phyloP scores from a whole-genome alignment of 2,797 vertebrate genomes.

The Sebastes miniatus region DNA sequence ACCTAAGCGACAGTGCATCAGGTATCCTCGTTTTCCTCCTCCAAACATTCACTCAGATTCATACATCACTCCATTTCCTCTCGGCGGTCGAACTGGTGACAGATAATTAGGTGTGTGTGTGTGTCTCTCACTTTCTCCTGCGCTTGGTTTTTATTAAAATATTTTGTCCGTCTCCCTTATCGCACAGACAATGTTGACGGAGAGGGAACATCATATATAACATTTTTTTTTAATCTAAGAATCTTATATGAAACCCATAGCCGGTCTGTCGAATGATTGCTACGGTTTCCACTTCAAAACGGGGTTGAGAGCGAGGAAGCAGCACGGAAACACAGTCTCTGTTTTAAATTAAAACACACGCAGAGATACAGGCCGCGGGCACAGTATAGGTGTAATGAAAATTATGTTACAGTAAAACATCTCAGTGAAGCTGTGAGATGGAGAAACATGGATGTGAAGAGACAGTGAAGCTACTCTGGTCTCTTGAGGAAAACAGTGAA shows the following conservation, averaged over 20 bases:
- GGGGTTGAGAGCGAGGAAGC: slow-evolving; percentile 20
- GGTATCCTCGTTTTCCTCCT: slow-evolving; percentile 35
- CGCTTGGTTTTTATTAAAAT: slow-evolving; percentile 64
- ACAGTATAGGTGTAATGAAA: slow-evolving; percentile 52
- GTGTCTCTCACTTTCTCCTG: slow-evolving; percentile 23
- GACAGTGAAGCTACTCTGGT: slow-evolving; percentile 25
- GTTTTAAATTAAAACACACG: slow-evolving; percentile 62
- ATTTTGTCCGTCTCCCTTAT: slow-evolving; percentile 65
- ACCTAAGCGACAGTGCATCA: slow-evolving; percentile 44
- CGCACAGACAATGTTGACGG: slow-evolving; percentile 51
- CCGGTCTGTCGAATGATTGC: slow-evolving; percentile 54
- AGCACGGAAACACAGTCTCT: slow-evolving; percentile 10
- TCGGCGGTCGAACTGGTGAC: slow-evolving; percentile 42
- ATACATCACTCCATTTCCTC: slow-evolving; percentile 61
- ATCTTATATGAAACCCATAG: slow-evolving; percentile 63
- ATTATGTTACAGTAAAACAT: slow-evolving; percentile 40
- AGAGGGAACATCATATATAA: slow-evolving; percentile 59
- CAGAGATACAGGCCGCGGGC: slow-evolving; percentile 31
- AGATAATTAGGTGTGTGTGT: slow-evolving; percentile 66
- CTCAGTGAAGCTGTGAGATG: slow-evolving; percentile 27
- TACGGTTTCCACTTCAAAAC: slow-evolving; percentile 26
- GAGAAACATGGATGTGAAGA: slow-evolving; percentile 37
- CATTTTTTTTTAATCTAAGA: slow-evolving; percentile 63
- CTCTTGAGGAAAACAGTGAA: slow-evolving; percentile 33
- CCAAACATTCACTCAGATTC: slow-evolving; percentile 53